Base-by-base conservation (phyloP, 2,888 invertebrate species). In the Ecliptopera silaceata region DNA sequence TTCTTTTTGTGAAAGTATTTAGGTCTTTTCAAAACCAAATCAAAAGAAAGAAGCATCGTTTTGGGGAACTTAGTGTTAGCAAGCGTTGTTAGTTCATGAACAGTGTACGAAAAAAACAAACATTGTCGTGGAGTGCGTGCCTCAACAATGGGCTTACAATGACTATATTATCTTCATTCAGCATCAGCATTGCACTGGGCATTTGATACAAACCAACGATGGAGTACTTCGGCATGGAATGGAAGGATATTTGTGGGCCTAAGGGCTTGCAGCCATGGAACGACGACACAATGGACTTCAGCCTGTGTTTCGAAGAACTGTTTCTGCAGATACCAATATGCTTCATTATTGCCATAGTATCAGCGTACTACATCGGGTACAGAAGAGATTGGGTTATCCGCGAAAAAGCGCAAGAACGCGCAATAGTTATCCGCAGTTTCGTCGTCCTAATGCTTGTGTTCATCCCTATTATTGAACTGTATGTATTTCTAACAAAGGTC, bases 281-380 rank as follows among this genome's bases (percentile, higher is more conserved):
- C 71, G 90, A 93, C 8, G 83, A 92, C 12, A 92, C 93, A 31
- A 94, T 95, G 74, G 97, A 97, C 86, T 92, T 98, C 70, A 94
- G 96, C 53, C 89, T 94, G 56, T 98, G 98, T 82, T 98, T 98
- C 79, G 97, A 97, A 82, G 94, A 96, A 82, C 84, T 97, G 47
- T 95, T 94, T 74, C 91, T 98, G 31, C 94, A 96, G 80, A 93
- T 96, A 68, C 97, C 97, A 12, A 82, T 95, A 39, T 93, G 95
- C 71, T 92, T 93, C 43, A 72, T 97, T 31, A 92, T 97, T 66
- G 95, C 97, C 3, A 88, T 95, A 12, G 81, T 94, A 42, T 97
- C 97, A n/a, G 95, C 96, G 0, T 98, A 94, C 86, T 95, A 95
- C 78, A 94, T 95, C 66, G 97, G 97, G 10, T 93, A 93, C 65